These are phyloP conservation scores for Lochmaea capreae DNA, from an alignment of 2,888 invertebrate species.

Conservation along the genomic window DNA sequence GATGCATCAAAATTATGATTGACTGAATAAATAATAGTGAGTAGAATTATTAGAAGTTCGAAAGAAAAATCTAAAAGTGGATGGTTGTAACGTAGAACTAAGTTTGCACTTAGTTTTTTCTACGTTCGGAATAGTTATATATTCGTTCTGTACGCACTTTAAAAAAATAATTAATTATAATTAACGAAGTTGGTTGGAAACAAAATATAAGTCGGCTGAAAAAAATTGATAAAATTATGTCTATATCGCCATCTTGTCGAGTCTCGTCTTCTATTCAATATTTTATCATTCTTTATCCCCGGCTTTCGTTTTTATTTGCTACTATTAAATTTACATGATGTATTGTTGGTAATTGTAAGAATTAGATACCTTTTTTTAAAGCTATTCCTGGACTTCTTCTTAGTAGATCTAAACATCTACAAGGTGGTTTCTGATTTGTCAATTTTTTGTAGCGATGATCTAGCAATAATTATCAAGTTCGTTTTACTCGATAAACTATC, in stretches of 20 bases:
- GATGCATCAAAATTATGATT: slow-evolving; percentile 10
- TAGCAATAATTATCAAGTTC: slow-evolving; percentile 10
- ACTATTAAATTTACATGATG: too few relatives aligned
- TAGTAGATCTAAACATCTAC: too few relatives aligned
- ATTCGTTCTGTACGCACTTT: slow-evolving; percentile 28
- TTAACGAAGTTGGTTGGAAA: slow-evolving; percentile 21
- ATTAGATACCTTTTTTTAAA: too few relatives aligned
- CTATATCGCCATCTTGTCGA: too few relatives aligned
- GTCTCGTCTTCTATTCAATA: too few relatives aligned
- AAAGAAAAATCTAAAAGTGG: slow-evolving; percentile 9
- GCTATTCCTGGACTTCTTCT: too few relatives aligned
- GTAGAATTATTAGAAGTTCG: slow-evolving; percentile 8
- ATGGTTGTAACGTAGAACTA: slow-evolving; percentile 22
- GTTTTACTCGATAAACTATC: slow-evolving; percentile 15
- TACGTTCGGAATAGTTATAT: slow-evolving; percentile 22
- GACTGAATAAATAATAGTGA: slow-evolving; percentile 15
- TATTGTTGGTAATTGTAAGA: too few relatives aligned
- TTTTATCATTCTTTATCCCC: too few relatives aligned
- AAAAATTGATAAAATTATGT: slow-evolving; percentile 12
- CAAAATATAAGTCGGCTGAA: slow-evolving; percentile 13
- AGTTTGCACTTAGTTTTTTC: slow-evolving; percentile 36
- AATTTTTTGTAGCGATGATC: slow-evolving; percentile 4
- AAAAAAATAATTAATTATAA: slow-evolving; percentile 22
- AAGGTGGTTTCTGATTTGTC: not conserved
- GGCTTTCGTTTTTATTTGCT: too few relatives aligned